These are phyloP conservation scores for Cantharis rufa DNA, from an alignment of 2,888 invertebrate species.

Conservation along the genomic window DNA sequence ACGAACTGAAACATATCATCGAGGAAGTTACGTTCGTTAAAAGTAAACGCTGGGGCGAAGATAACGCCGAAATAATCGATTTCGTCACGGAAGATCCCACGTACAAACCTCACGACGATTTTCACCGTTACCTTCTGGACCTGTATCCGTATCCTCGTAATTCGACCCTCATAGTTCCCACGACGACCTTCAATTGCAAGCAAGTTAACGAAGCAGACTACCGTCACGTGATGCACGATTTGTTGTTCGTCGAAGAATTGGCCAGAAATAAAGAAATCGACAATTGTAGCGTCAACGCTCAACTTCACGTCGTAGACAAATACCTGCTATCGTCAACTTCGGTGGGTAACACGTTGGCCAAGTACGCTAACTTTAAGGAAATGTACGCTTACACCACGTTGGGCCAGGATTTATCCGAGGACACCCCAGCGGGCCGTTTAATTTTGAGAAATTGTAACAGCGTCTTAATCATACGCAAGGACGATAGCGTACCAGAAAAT, in stretches of 20 bases:
- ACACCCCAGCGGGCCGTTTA: constrained; percentile 78
- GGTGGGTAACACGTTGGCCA: constrained; percentile 71
- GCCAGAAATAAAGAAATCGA: constrained; percentile 72
- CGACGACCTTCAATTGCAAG: constrained; percentile 67
- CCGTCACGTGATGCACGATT: constrained; percentile 72
- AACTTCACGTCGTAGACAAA: constrained; percentile 65
- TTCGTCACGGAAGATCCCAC: constrained; percentile 42
- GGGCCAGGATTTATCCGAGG: constrained; percentile 77
- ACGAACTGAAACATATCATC: constrained; percentile 62
- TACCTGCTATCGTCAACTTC: constrained; percentile 72
- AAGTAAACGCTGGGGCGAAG: constrained; percentile 62
- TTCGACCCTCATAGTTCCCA: constrained; percentile 69
- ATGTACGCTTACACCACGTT: constrained; percentile 74
- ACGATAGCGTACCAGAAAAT: constrained; percentile 24
- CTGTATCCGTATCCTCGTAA: constrained; percentile 70
- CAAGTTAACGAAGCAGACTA: constrained; percentile 71
- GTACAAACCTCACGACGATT: constrained; percentile 50
- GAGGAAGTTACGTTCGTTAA: constrained; percentile 63
- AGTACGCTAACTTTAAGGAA: constrained; percentile 76
- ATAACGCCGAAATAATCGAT: constrained; percentile 55
- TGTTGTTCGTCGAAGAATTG: constrained; percentile 78
- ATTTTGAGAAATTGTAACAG: constrained; percentile 77
- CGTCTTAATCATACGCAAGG: constrained; percentile 60
- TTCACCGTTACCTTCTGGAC: constrained; percentile 61
- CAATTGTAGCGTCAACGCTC: constrained; percentile 69